Evolutionary conservation across 2,113 vertebrate genomes (phyloP), one percentile per base, ranked within the genome.

Genomic region (Camarhynchus parvulus): DNA sequence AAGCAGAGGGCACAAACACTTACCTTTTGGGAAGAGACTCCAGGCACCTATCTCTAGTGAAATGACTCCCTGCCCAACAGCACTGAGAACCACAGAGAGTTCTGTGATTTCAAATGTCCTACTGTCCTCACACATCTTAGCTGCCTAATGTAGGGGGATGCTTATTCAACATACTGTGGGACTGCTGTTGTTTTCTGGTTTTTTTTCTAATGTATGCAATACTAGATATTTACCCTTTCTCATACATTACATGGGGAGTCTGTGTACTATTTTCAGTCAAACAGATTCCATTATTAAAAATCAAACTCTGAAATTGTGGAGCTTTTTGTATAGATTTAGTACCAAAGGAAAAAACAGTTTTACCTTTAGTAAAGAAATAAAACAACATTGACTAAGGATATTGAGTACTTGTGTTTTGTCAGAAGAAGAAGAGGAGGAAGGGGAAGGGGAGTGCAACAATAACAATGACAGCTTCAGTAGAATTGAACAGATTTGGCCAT

Each of bases 181-280:
- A 31, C 10, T 68, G 6, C 22, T 68, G 17, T 17, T 25, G 6
- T 10, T 25, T 31, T 35, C 7, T 31, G 2, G 0, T 1, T 1
- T 52, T 58, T 86, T 59, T 85, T 35, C 22, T 75, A 67, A 70
- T 31, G 9, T 49, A 58, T 69, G 35, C 12, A 52, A 30, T 8
- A 30, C 28, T 44, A 68, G 23, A 41, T 50, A n/a, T 15, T 49
- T 23, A 67, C 41, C 4, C 5, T 15, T 67, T 31, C 24, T 41
- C 8, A 22, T 37, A 50, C 0, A 6, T 41, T 46, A 50, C 2
- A 15, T 64, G 9, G 10, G 22, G 53, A 89, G 14, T 10, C 18
- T 58, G 27, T 8, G 3, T 30, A 39, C 49, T 15, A 10, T 42
- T 77, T 88, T 80, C 35, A 64, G 7, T 3, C 21, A 46, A 2